Evolutionary conservation across 2,113 vertebrate species (phyloP).

Genomic region (Grantiella picta): DNA sequence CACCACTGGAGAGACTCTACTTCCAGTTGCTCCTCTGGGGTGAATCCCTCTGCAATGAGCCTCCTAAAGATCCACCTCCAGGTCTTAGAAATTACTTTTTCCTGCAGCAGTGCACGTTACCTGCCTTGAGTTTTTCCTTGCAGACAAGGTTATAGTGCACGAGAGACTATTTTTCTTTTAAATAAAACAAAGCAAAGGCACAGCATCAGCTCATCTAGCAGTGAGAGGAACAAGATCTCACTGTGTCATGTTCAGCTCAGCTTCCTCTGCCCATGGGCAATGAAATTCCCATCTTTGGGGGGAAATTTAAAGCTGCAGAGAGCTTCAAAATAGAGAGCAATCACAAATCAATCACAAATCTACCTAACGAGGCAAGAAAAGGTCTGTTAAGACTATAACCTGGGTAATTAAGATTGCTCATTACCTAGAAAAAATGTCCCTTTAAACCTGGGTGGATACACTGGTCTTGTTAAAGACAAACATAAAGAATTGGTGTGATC

Average conservation of each 20-base stretch:
- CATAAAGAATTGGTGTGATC: background rate
- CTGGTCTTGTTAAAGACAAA: background rate
- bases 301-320: background rate
- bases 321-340: background rate
- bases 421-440: background rate
- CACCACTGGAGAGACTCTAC: background rate
- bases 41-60: background rate
- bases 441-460: background rate
- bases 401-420: background rate
- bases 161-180: background rate
- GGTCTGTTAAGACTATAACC: background rate
- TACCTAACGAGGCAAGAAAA: background rate
- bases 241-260: background rate
- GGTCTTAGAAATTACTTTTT: background rate
- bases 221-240: background rate
- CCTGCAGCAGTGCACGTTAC: background rate
- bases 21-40: background rate
- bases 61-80: background rate
- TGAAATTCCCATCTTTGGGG: background rate
- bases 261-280: background rate
- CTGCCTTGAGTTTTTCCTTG: background rate
- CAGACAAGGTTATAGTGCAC: background rate
- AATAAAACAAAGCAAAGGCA: conserved; percentile 7
- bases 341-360: background rate
- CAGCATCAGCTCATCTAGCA: background rate